Conservation (phyloP, 2,888 invertebrate genomes). For the Leptodirus hochenwartii region DNA sequence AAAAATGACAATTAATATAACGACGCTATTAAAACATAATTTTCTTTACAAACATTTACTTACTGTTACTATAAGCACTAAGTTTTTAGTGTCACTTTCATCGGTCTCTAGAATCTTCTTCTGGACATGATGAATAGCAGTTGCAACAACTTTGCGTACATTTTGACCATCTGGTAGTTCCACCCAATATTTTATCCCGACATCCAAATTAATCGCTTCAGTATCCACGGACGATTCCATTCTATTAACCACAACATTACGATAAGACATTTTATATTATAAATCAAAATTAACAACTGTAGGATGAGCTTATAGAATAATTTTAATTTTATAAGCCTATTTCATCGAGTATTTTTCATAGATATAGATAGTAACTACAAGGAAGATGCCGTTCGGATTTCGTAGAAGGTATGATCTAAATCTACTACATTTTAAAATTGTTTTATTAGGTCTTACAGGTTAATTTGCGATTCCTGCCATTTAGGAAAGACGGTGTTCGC, state of each 20-base stretch:
- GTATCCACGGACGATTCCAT: constrained; percentile 37
- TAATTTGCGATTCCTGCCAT: constrained; percentile 42
- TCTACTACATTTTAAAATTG: too few species aligned
- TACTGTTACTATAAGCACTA: too few species aligned
- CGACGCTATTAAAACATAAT: too few species aligned
- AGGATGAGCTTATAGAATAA: too few species aligned
- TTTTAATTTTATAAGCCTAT: too few species aligned
- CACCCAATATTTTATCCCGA: constrained; percentile 24
- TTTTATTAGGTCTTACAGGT: constrained; percentile 31
- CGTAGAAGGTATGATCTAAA: too few species aligned
- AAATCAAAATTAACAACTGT: too few species aligned
- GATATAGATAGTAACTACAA: too few species aligned
- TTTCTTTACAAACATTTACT: too few species aligned
- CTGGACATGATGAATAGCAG: constrained; percentile 42
- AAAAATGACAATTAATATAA: too few species aligned
- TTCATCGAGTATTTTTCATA: too few species aligned
- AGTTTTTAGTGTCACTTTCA: constrained; percentile 67
- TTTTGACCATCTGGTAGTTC: constrained; percentile 49
- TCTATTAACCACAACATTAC: constrained; percentile 25
- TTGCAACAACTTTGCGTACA: constrained; percentile 41
- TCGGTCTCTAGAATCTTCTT: constrained; percentile 41
- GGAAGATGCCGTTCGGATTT: constrained; percentile 1
- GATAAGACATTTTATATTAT: constrained; percentile 7
- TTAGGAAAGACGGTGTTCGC: constrained; percentile 49
- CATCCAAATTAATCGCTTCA: constrained; percentile 31